Evolutionary conservation across 1,140 invertebrate genomes (phyloP).

Genomic region (Drosophila arizonae): DNA sequence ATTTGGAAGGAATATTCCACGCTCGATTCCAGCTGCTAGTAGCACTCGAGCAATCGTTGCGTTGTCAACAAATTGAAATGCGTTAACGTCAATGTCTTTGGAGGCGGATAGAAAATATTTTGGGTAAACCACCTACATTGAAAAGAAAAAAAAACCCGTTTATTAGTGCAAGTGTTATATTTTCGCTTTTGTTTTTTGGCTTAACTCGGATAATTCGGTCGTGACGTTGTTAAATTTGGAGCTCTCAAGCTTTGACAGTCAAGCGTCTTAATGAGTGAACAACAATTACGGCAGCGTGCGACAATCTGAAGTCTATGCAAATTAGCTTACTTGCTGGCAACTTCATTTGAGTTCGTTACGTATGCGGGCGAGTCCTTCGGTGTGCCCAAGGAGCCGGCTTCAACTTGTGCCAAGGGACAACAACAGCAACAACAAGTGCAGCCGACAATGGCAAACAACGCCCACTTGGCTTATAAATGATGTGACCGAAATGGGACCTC

Average conservation of each 20-base stretch:
- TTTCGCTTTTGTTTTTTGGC: background rate
- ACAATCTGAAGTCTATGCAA: constrained; percentile 69
- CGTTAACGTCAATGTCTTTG: background rate
- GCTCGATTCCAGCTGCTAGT: constrained; percentile 3
- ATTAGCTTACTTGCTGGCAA: constrained; percentile 66
- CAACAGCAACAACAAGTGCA: constrained; percentile 14
- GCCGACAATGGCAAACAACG: constrained; percentile 36
- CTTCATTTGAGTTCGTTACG: constrained; percentile 76
- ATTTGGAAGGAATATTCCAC: constrained; percentile 3
- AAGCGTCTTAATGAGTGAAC: constrained; percentile 67
- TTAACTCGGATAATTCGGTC: constrained; percentile 35
- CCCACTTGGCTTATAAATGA: constrained; percentile 64
- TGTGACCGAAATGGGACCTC: constrained; percentile 47
- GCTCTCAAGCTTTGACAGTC: constrained; percentile 18
- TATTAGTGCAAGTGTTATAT: constrained; percentile 48
- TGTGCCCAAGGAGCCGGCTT: constrained; percentile 16
- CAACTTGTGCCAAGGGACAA: constrained; percentile 53
- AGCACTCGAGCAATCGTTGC: constrained; percentile 6
- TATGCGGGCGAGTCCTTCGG: constrained; percentile 56
- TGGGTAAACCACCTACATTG: constrained; percentile 17
- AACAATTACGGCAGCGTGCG: constrained; percentile 41
- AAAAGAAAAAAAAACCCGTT: constrained; percentile 14
- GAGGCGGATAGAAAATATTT: constrained; percentile 13
- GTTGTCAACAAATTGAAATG: background rate
- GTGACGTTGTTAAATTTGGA: constrained; percentile 20